Conservation (phyloP, 2,888 invertebrate genomes). For the Nymphalis polychloros region DNA sequence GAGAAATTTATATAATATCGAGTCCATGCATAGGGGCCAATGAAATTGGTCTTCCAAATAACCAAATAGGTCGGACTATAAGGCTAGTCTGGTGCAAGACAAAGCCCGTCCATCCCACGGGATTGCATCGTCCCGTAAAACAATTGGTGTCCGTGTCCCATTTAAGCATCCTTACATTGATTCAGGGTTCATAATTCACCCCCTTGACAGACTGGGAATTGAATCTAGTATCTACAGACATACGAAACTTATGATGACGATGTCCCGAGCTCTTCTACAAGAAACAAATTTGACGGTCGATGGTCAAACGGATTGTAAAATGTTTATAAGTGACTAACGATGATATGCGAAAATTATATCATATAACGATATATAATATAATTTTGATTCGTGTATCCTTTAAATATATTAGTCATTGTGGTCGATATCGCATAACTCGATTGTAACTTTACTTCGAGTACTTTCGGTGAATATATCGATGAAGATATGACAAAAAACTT, state of each 20-base stretch:
- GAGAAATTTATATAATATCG: conserved; percentile 7
- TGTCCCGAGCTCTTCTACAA: no score
- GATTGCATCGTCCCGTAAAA: conserved; percentile 27
- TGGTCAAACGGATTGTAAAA: no score
- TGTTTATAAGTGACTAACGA: no score
- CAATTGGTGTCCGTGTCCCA: conserved; percentile 26
- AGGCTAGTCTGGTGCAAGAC: conserved; percentile 18
- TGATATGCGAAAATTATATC: no score
- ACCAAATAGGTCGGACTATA: conserved; percentile 19
- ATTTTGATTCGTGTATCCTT: no score
- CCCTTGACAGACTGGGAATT: conserved; percentile 13
- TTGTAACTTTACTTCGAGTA: no score
- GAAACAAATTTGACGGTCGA: no score
- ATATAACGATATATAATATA: no score
- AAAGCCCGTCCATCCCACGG: conserved; percentile 25
- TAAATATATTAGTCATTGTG: no score
- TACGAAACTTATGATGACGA: conserved; percentile 1
- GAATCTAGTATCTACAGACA: conserved; percentile 14
- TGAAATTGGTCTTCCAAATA: conserved; percentile 15
- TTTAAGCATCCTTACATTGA: conserved; percentile 16
- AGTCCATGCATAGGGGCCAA: background rate
- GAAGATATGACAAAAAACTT: conserved; percentile 5
- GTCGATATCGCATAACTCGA: no score
- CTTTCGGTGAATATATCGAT: no score
- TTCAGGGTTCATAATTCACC: conserved; percentile 19